Conservation (phyloP, 2,888 invertebrate genomes). For the Eurytoma adleriae region DNA sequence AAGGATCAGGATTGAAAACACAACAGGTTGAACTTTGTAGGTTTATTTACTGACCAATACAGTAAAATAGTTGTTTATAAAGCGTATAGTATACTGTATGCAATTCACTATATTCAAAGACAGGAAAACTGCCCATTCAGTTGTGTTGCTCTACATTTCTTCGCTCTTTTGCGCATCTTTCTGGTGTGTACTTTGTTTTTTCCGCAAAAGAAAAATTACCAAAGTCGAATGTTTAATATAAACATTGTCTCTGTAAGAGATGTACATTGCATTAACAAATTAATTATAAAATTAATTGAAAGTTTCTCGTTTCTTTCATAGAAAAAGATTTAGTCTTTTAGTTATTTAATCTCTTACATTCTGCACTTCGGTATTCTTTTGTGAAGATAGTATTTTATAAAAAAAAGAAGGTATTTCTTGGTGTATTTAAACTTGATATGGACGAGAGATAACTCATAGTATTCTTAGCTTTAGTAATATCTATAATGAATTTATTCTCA, state of each 20-base stretch:
- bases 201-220: constrained; percentile 19
- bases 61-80: constrained; percentile 44
- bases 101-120: constrained; percentile 7
- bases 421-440: constrained; percentile 8
- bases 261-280: not conserved
- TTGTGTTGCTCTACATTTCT: not conserved
- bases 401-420: constrained; percentile 9
- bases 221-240: not conserved
- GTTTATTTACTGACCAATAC: constrained; percentile 43
- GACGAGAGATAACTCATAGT: not conserved
- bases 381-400: not conserved
- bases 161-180: not conserved
- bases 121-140: constrained; percentile 13
- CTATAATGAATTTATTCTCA: too few relatives aligned
- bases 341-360: not conserved
- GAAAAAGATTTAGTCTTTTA: constrained; percentile 20
- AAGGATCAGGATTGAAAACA: too few relatives aligned
- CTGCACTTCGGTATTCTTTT: constrained; percentile 6
- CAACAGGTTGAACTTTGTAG: not conserved
- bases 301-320: not conserved
- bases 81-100: constrained; percentile 19
- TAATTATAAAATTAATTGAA: not conserved
- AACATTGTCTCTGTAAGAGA: not conserved
- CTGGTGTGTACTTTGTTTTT: not conserved
- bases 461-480: not conserved